Conservation (phyloP, 2,113 vertebrate genomes). For the Alectura lathami region DNA sequence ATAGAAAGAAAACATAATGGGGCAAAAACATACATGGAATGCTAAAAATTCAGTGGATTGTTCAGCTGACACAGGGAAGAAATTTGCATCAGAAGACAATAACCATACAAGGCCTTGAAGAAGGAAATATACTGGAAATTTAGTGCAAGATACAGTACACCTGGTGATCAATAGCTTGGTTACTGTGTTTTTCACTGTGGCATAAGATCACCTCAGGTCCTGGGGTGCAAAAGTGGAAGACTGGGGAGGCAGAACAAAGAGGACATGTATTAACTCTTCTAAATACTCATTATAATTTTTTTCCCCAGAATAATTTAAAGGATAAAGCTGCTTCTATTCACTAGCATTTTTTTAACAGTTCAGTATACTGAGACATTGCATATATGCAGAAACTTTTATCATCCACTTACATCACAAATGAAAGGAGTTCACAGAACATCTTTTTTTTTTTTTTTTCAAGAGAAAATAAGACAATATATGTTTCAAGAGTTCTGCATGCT, state of each 20-base stretch:
- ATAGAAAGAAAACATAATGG: background rate
- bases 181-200: background rate
- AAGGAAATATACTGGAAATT: background rate
- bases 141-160: background rate
- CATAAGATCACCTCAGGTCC: background rate
- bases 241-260: background rate
- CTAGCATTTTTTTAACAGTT: background rate
- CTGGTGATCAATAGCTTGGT: background rate
- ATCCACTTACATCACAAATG: background rate
- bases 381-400: background rate
- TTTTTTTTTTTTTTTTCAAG: no score
- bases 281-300: background rate
- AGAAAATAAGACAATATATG: no score
- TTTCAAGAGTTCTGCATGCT: background rate
- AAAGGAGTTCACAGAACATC: background rate
- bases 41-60: background rate
- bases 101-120: background rate
- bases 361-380: background rate
- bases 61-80: background rate
- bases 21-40: background rate
- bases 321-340: background rate
- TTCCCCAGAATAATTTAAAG: background rate
- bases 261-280: background rate
- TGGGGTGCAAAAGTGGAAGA: background rate
- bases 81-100: background rate